Evolutionary conservation across 2,797 vertebrate species (phyloP).

Genomic region (Ispidina picta): DNA sequence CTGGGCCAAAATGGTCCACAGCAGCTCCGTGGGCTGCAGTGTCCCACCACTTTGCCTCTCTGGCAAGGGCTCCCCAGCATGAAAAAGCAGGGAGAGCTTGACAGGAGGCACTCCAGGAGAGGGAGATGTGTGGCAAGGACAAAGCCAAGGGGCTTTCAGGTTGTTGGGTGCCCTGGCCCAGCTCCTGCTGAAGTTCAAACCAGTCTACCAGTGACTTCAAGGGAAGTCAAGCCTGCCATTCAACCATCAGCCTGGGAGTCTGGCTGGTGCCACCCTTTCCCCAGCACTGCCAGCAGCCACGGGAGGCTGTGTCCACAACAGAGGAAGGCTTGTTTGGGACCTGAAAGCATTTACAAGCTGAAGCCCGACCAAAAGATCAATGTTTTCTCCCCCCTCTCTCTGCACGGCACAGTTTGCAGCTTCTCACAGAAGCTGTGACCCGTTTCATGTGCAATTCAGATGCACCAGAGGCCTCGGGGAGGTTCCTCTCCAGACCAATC

Average conservation of each 20-base stretch:
- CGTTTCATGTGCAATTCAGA: no score
- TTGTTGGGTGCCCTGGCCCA: neutral
- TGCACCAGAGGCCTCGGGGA: neutral
- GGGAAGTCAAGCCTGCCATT: neutral
- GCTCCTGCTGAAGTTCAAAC: neutral
- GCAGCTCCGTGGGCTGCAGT: neutral
- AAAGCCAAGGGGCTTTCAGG: neutral
- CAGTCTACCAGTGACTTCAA: neutral
- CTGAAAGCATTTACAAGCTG: neutral
- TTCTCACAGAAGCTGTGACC: neutral
- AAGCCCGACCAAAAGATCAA: neutral
- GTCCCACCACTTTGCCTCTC: neutral
- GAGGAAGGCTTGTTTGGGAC: neutral
- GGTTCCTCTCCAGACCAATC: neutral
- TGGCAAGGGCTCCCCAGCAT: neutral
- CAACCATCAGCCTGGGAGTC: fast-evolving
- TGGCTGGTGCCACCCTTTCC: neutral
- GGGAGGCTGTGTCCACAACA: neutral
- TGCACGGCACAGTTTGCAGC: neutral
- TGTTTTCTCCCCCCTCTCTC: neutral
- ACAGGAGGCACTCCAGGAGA: neutral
- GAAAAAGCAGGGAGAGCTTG: neutral
- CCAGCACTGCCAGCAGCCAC: neutral
- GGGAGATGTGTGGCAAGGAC: neutral
- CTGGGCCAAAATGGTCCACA: neutral